phyloP scores from a whole-genome alignment of 2,888 invertebrate genomes.

The Nephrotoma appendiculata region DNA sequence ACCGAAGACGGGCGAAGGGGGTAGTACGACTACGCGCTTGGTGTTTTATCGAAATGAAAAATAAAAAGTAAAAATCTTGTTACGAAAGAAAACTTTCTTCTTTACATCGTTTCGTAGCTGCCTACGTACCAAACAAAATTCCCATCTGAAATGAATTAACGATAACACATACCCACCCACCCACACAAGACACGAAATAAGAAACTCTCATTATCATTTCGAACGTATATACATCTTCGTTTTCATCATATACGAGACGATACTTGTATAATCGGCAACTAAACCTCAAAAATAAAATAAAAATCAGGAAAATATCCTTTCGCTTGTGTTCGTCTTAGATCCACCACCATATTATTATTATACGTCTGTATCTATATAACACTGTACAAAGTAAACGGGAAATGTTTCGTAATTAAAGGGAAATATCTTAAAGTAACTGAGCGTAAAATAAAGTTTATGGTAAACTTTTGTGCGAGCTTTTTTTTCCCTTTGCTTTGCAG shows the following conservation, averaged over 20 bases:
- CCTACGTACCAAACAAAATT: neutral
- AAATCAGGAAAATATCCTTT: neutral
- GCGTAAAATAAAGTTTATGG: neutral
- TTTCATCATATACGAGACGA: neutral
- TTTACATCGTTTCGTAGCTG: neutral
- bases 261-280: neutral
- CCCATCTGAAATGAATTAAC: neutral
- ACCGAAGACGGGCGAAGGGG: neutral
- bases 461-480: neutral
- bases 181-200: neutral
- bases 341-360: neutral
- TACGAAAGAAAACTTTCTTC: neutral
- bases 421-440: neutral
- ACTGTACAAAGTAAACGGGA: neutral
- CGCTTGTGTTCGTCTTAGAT: neutral
- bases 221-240: neutral
- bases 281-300: neutral
- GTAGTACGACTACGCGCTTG: neutral
- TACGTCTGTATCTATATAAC: neutral
- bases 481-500: neutral
- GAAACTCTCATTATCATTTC: neutral
- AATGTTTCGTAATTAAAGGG: neutral
- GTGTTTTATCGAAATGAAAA: neutral
- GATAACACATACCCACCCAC: neutral
- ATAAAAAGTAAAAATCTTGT: neutral